Conservation (phyloP, 2,113 vertebrate genomes). For the Cinclus cinclus region DNA sequence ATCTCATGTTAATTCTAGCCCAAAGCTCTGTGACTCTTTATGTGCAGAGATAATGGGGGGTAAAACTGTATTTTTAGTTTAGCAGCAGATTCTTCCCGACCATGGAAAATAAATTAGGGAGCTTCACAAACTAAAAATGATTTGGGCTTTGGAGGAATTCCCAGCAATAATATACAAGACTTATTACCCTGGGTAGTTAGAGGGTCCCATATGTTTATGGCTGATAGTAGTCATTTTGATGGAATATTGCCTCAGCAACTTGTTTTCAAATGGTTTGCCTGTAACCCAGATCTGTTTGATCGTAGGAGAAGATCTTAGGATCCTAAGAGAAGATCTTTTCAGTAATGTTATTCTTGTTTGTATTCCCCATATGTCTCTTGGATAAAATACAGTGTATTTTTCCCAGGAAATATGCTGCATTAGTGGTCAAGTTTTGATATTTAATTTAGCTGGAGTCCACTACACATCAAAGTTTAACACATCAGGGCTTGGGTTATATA, state of each 20-base stretch:
- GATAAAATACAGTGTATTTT: not conserved
- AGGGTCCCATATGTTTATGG: conserved; percentile 68
- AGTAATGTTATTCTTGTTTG: conserved; percentile 3
- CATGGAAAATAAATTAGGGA: conserved; percentile 78
- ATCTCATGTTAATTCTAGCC: conserved; percentile 93
- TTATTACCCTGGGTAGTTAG: conserved; percentile 78
- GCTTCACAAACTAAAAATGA: conserved; percentile 73
- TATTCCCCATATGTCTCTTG: not conserved
- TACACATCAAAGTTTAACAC: not conserved
- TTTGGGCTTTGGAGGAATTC: conserved; percentile 75
- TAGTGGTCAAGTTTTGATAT: not conserved
- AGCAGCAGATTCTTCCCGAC: conserved; percentile 67
- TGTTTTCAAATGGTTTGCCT: conserved; percentile 70
- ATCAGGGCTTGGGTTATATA: not conserved
- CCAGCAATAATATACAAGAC: conserved; percentile 79
- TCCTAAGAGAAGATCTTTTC: not conserved
- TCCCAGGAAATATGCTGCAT: not conserved
- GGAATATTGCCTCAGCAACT: conserved; percentile 72
- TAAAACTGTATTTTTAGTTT: conserved; percentile 74
- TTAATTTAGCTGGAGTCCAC: not conserved
- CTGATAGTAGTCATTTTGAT: conserved; percentile 75
- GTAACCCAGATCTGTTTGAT: conserved; percentile 25
- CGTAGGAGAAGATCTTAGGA: not conserved
- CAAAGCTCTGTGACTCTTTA: conserved; percentile 83
- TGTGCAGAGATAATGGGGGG: conserved; percentile 80